Evolutionary conservation across 2,888 invertebrate species (phyloP).

Genomic region (Aromia moschata): DNA sequence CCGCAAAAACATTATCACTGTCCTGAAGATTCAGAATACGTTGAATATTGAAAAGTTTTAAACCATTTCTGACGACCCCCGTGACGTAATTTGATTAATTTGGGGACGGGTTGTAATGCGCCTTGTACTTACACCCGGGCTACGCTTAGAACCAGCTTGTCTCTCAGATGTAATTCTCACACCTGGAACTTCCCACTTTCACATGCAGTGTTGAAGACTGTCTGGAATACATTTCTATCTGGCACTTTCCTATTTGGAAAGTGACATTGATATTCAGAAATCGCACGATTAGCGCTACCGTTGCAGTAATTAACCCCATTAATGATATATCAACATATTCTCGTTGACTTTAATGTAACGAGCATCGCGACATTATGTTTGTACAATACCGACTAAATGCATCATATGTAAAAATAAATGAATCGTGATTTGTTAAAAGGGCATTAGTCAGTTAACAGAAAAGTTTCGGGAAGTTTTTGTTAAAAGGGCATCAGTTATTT

Average conservation of each 20-base stretch:
- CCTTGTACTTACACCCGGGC: not conserved
- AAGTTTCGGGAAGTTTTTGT: too few species aligned
- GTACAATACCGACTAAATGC: too few species aligned
- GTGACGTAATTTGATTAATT: not conserved
- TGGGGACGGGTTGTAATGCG: not conserved
- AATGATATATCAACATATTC: too few species aligned
- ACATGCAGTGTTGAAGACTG: not conserved
- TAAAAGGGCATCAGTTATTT: too few species aligned
- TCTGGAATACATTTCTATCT: not conserved
- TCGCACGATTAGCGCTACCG: not conserved
- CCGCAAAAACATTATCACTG: not conserved
- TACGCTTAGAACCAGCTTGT: not conserved
- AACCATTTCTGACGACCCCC: not conserved
- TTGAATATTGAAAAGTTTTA: not conserved
- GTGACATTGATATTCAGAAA: not conserved
- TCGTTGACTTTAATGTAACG: too few species aligned
- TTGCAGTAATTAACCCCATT: too few species aligned
- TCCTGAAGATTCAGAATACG: not conserved
- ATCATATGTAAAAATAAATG: too few species aligned
- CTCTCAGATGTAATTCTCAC: not conserved
- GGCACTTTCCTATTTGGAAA: not conserved
- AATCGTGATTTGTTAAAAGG: too few species aligned
- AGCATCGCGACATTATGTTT: too few species aligned
- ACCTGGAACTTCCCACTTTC: not conserved
- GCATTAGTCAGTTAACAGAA: too few species aligned